These are phyloP conservation scores for Tillus elongatus DNA, from an alignment of 2,888 invertebrate species.

Conservation along the genomic window DNA sequence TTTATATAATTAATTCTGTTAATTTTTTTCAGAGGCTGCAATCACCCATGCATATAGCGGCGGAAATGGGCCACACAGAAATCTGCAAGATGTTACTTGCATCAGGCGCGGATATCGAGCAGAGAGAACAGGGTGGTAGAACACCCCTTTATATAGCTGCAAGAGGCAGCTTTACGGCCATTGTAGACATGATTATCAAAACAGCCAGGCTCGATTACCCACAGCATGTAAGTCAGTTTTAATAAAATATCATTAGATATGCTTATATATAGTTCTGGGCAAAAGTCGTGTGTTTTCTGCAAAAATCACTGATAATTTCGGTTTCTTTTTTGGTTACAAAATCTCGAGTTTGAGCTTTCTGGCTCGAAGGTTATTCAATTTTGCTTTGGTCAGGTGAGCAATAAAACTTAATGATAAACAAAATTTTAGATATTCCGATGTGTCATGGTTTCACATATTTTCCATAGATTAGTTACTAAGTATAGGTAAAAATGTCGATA, in stretches of 20 bases:
- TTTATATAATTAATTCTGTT: not conserved
- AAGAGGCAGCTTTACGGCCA: conserved; percentile 72
- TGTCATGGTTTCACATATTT: too few species aligned
- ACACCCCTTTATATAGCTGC: conserved; percentile 71
- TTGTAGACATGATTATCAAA: conserved; percentile 73
- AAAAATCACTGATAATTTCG: too few species aligned
- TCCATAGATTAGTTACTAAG: too few species aligned
- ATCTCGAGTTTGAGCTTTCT: too few species aligned
- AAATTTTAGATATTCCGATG: too few species aligned
- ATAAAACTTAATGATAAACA: too few species aligned
- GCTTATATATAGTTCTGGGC: too few species aligned
- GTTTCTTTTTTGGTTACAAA: too few species aligned
- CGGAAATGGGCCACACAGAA: conserved; percentile 58
- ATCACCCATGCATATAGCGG: conserved; percentile 73
- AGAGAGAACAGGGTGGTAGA: conserved; percentile 52
- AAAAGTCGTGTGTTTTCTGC: too few species aligned
- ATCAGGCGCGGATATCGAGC: conserved; percentile 59
- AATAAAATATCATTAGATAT: conserved; percentile 8
- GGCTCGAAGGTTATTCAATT: too few species aligned
- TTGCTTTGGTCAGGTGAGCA: too few species aligned
- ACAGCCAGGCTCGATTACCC: conserved; percentile 60
- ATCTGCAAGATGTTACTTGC: conserved; percentile 52
- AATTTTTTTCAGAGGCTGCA: conserved; percentile 50
- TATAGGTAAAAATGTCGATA: too few species aligned
- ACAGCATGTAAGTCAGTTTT: conserved; percentile 45